Evolutionary conservation across 2,888 invertebrate genomes (phyloP), one percentile per base, ranked within the genome.

Genomic region (Spodoptera littoralis): DNA sequence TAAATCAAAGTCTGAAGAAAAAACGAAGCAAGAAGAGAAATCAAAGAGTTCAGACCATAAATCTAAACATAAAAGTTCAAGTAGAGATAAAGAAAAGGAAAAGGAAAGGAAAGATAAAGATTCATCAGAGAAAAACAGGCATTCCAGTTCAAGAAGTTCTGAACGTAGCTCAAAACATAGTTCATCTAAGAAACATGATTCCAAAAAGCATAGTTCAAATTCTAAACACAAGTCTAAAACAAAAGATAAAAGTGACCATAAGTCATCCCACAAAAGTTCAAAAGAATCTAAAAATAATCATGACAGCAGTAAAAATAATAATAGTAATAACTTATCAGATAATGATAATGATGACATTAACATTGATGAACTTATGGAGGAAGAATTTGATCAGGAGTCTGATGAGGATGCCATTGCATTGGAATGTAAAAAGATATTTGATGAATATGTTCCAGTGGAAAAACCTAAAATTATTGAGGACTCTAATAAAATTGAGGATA

Each of bases 381-480:
- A 86, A 63, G 81, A 86, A 41, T 81, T 91, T 79, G 90, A 94
- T 64, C 78, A 92, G 45, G 96, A 96, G 77, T 95, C 95, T 30
- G 96, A 96, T 84, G 96, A 96, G 76, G 96, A 96, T 71, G 96
- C 97, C 73, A 96, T 98, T 65, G 96, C 97, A 82, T 96, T 97
- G 79, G 98, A 98, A 90, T 98, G 98, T 88, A 96, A 97, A 83
- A 96, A 96, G 92, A 98, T 98, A 80, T 98, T 98, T 90, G 97
- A 98, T 89, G 97, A 98, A 90, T 96, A 97, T 90, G 96, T 96
- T 61, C 95, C 96, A 22, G 81, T 86, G 52, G 86, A 85, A 73
- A 91, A 91, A 79, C 73, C 82, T 63, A 83, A 84, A 77, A 71
- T 71, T 66, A 73, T 82, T n/a, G 88, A 88, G 56, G 87, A 90